A percentile compares a stretch with the other conserved stretches of the same genome.
phyloP scores from a whole-genome alignment of 2,797 vertebrate species.

The Platyrinchus mystaceus region DNA sequence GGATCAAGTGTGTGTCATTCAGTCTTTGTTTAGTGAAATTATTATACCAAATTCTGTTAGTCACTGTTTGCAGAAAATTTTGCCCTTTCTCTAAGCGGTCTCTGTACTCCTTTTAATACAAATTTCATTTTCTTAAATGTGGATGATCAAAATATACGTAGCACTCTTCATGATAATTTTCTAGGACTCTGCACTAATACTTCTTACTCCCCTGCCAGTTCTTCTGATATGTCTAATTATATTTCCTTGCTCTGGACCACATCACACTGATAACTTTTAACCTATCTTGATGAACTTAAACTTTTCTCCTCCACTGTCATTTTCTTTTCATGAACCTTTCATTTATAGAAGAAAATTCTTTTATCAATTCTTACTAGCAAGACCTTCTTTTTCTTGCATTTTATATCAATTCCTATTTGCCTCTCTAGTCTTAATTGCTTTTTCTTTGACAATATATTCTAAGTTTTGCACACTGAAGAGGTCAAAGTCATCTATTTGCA shows the following conservation, averaged over 20 bases:
- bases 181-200: background rate
- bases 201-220: background rate
- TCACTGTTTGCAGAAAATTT: conserved; percentile 32
- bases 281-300: background rate
- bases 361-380: background rate
- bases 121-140: background rate
- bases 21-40: background rate
- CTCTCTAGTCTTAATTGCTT: conserved; percentile 16
- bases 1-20: background rate
- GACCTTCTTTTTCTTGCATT: background rate
- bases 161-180: background rate
- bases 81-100: background rate
- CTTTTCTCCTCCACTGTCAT: background rate
- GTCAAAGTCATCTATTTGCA: conserved; percentile 6
- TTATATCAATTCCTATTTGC: background rate
- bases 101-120: background rate
- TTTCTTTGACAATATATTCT: background rate
- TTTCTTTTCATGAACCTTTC: conserved; percentile 1
- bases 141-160: background rate
- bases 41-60: conserved; percentile 3
- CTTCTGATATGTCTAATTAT: background rate
- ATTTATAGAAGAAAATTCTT: background rate
- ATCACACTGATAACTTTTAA: background rate
- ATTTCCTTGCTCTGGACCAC: background rate
- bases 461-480: background rate